phyloP scores from a whole-genome alignment of 2,113 vertebrate genomes.

The Tachysurus vachellii region DNA sequence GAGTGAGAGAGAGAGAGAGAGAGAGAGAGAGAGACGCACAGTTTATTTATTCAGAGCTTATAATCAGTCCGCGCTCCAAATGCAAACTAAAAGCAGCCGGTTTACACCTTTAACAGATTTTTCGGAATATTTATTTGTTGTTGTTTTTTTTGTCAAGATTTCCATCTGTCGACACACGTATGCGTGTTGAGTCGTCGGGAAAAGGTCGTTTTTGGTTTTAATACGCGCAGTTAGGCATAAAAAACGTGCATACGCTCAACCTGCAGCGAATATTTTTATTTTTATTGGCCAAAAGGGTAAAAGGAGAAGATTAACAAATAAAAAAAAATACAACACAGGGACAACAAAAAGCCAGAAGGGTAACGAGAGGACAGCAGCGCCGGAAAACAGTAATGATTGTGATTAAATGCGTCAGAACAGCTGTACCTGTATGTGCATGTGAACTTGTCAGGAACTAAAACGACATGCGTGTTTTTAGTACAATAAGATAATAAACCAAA shows the following conservation, averaged over 20 bases:
- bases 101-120: neutral
- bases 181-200: neutral
- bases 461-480: neutral
- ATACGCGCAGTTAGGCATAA: neutral
- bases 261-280: neutral
- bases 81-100: neutral
- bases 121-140: neutral
- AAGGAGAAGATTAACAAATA: neutral
- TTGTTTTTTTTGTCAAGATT: no score
- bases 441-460: neutral
- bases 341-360: neutral
- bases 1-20: neutral
- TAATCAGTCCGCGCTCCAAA: neutral
- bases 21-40: neutral
- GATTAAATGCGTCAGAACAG: neutral
- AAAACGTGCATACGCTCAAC: neutral
- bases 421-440: neutral
- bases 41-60: neutral
- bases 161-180: neutral
- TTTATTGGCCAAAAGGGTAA: neutral
- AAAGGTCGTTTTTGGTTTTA: neutral
- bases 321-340: neutral
- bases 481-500: neutral
- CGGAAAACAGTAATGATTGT: neutral
- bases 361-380: constrained; percentile 15